Percentiles rank a stretch among this genome's conserved stretches.
phyloP scores from a whole-genome alignment of 2,113 vertebrate genomes.

The Leuciscus idus region DNA sequence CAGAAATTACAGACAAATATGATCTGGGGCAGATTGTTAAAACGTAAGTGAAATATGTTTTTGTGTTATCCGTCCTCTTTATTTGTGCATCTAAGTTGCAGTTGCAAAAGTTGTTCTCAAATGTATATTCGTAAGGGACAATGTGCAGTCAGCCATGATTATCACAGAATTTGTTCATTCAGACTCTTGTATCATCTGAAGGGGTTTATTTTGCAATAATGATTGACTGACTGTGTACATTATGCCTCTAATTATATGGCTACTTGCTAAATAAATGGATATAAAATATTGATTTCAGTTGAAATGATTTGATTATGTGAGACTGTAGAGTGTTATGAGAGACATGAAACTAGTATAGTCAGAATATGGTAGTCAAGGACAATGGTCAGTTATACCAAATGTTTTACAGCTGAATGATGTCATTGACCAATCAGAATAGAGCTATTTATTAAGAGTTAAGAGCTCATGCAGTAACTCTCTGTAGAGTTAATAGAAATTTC shows the following conservation, averaged over 20 bases:
- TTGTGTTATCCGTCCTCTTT: not conserved
- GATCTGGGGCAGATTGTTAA: slow-evolving; percentile 97
- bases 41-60: slow-evolving; percentile 83
- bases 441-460: not conserved
- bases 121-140: not conserved
- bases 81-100: not conserved
- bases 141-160: not conserved
- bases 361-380: too few relatives aligned
- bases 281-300: not conserved
- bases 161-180: not conserved
- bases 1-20: slow-evolving; percentile 98
- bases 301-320: not conserved
- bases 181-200: not conserved
- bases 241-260: not conserved
- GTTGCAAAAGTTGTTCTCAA: not conserved
- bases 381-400: not conserved
- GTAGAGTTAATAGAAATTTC: too few relatives aligned
- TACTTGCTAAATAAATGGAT: not conserved
- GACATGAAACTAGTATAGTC: not conserved
- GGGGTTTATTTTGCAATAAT: not conserved
- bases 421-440: not conserved
- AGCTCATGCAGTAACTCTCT: not conserved
- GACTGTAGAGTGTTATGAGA: not conserved
- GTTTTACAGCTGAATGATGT: not conserved
- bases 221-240: not conserved